These are phyloP conservation scores for Oncorhynchus keta DNA, from an alignment of 2,113 vertebrate species.

Conservation along the genomic window DNA sequence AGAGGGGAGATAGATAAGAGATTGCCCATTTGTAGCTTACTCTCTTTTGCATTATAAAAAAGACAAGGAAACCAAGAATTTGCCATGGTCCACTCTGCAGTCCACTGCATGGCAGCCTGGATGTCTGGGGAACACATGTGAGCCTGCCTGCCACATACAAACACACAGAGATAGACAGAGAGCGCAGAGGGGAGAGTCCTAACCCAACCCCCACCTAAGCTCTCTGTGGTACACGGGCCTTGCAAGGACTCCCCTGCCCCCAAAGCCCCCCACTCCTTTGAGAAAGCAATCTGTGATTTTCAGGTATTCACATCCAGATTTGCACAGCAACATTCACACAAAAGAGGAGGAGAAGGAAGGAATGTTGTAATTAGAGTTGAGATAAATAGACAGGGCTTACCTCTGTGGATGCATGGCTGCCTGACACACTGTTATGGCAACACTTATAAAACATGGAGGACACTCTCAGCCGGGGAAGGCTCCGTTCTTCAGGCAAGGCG, in stretches of 20 bases:
- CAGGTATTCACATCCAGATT: conserved; percentile 61
- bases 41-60: conserved; percentile 34
- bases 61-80: conserved; percentile 58
- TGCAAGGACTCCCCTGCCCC: conserved; percentile 73
- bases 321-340: conserved; percentile 59
- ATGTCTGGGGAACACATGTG: conserved; percentile 86
- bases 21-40: conserved; percentile 59
- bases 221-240: conserved; percentile 68
- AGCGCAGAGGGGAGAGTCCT: conserved; percentile 66
- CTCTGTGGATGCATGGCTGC: conserved; percentile 99
- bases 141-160: conserved; percentile 69
- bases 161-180: conserved; percentile 13
- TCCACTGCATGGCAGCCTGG: conserved; percentile 54
- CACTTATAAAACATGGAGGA: conserved; percentile 99
- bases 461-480: conserved; percentile 98
- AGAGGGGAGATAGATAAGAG: conserved; percentile 46
- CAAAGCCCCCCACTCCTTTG: conserved; percentile 62
- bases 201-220: conserved; percentile 63
- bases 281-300: conserved; percentile 81
- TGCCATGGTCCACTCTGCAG: conserved; percentile 47
- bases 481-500: conserved; percentile 98
- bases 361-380: conserved; percentile 67
- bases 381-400: conserved; percentile 96
- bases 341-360: conserved; percentile 78
- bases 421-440: conserved; percentile 99